phyloP scores from a whole-genome alignment of 1,140 invertebrate genomes.

The Argopecten irradians region DNA sequence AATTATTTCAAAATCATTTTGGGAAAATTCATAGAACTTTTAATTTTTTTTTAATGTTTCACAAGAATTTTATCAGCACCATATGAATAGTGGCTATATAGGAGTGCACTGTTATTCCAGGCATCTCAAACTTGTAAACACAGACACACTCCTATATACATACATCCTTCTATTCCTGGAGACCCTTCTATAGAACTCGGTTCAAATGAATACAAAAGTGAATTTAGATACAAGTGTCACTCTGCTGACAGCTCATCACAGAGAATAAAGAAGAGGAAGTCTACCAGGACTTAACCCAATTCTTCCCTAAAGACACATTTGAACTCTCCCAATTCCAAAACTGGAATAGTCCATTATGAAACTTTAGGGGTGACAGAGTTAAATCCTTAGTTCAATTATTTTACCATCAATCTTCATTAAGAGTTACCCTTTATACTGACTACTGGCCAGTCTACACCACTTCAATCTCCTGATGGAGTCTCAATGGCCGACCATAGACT shows the following conservation, averaged over 20 bases:
- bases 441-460: background rate
- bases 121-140: background rate
- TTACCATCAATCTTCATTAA: background rate
- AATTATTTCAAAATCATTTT: too few species aligned
- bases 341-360: too few species aligned
- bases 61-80: too few species aligned
- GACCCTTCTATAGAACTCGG: background rate
- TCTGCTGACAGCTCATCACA: background rate
- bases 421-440: background rate
- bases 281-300: background rate
- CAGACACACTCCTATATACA: background rate
- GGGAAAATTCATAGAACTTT: too few species aligned
- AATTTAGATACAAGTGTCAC: constrained; percentile 11
- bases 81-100: too few species aligned
- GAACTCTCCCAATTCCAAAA: too few species aligned
- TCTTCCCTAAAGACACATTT: too few species aligned
- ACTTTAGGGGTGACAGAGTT: too few species aligned
- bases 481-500: background rate
- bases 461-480: background rate
- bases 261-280: background rate
- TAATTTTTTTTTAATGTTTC: too few species aligned
- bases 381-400: background rate
- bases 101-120: background rate
- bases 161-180: background rate
- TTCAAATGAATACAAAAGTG: background rate